Conservation (phyloP, 2,113 vertebrate species). For the Carassius carassius region DNA sequence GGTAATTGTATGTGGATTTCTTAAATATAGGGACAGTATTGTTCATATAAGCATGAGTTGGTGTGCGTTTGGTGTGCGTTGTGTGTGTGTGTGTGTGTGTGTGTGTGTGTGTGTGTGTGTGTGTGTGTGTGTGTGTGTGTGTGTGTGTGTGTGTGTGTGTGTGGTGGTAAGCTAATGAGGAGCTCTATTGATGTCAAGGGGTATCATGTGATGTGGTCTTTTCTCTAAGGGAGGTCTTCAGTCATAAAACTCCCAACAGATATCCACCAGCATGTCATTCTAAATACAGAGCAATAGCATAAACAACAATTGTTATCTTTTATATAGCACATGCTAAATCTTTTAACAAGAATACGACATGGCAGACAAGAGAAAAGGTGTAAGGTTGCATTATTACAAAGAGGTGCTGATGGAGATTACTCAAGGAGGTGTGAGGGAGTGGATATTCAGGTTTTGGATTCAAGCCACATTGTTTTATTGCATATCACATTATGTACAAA, state of each 20-base stretch:
- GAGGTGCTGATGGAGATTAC: neutral
- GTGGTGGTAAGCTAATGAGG: slow-evolving; percentile 43
- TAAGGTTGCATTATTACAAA: neutral
- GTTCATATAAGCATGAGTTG: neutral
- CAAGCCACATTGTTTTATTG: neutral
- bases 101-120: too few species aligned
- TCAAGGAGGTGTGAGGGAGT: neutral
- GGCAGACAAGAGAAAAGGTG: neutral
- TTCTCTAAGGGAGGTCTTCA: slow-evolving; percentile 20
- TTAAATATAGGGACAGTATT: neutral
- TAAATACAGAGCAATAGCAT: slow-evolving; percentile 12
- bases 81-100: slow-evolving; percentile 1
- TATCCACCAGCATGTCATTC: slow-evolving; percentile 12
- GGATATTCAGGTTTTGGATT: neutral
- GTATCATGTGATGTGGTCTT: slow-evolving; percentile 27
- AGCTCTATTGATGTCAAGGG: slow-evolving; percentile 31
- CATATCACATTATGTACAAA: slow-evolving; percentile 3
- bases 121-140: slow-evolving; percentile 20
- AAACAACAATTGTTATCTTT: neutral
- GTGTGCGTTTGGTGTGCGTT: slow-evolving; percentile 36
- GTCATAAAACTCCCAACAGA: slow-evolving; percentile 49
- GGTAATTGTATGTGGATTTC: neutral
- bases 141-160: slow-evolving; percentile 26
- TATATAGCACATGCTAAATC: neutral
- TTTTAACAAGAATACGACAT: neutral